These are phyloP conservation scores for Champsocephalus esox DNA, from an alignment of 2,797 vertebrate genomes.

Conservation along the genomic window DNA sequence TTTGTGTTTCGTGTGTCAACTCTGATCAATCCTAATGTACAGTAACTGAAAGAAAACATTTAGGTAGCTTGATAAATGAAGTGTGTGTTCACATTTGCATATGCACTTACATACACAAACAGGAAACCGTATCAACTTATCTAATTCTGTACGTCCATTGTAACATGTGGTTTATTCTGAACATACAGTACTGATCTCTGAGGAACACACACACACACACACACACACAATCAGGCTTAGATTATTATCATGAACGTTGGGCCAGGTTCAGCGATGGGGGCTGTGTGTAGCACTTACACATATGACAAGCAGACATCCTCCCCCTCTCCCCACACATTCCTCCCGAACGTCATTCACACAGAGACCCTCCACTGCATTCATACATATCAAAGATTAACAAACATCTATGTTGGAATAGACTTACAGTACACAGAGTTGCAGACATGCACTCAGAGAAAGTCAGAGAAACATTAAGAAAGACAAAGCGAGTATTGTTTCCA, in stretches of 20 bases:
- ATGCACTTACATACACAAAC: conserved; percentile 40
- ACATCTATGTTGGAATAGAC: background rate
- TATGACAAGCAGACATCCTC: conserved; percentile 71
- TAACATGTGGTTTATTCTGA: conserved; percentile 47
- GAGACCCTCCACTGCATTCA: conserved; percentile 67
- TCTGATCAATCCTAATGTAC: background rate
- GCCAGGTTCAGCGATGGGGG: conserved; percentile 50
- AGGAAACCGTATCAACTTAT: conserved; percentile 33
- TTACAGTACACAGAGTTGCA: conserved; percentile 20
- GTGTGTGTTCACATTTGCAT: conserved; percentile 26
- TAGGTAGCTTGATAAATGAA: conserved; percentile 14
- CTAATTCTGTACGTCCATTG: conserved; percentile 23
- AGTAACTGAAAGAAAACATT: conserved; percentile 6
- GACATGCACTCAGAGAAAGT: conserved; percentile 11
- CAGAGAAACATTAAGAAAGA: conserved; percentile 35
- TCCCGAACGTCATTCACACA: conserved; percentile 64
- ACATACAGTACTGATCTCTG: conserved; percentile 32
- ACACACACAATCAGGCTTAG: conserved; percentile 58
- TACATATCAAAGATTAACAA: conserved; percentile 60
- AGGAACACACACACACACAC: conserved; percentile 30
- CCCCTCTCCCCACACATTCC: conserved; percentile 63
- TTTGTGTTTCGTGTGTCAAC: background rate
- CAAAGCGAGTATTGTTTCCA: conserved; percentile 58
- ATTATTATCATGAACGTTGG: conserved; percentile 66
- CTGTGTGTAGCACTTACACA: conserved; percentile 54